These are phyloP conservation scores for Metacarcinus magister DNA, from an alignment of 2,888 invertebrate species.

Conservation along the genomic window DNA sequence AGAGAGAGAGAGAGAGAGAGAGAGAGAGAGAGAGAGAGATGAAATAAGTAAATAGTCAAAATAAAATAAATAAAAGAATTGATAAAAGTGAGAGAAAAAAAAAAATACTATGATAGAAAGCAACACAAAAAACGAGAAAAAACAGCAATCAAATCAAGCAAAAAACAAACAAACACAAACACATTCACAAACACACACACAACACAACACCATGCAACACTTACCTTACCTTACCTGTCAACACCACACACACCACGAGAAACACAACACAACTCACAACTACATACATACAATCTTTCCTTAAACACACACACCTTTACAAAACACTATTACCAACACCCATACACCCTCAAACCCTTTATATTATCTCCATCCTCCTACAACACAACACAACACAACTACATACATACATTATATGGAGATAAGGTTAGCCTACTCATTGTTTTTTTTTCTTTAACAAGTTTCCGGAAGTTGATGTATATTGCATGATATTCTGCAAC, in stretches of 20 bases:
- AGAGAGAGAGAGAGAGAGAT: too few relatives aligned
- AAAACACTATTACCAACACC: background rate
- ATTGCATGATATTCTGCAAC: too few relatives aligned
- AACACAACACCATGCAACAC: background rate
- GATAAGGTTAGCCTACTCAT: too few relatives aligned
- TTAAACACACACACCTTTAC: background rate
- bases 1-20: background rate
- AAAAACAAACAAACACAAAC: background rate
- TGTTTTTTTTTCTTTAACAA: too few relatives aligned
- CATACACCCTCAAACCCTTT: background rate
- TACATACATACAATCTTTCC: background rate
- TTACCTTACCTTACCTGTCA: background rate
- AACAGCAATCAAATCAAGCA: background rate
- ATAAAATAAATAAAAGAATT: background rate
- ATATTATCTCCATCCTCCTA: too few relatives aligned
- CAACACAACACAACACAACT: too few relatives aligned
- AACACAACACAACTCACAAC: background rate
- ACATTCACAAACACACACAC: background rate
- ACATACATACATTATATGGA: too few relatives aligned
- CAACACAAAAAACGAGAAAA: background rate
- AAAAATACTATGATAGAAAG: background rate
- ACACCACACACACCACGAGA: background rate
- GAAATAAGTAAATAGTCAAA: background rate
- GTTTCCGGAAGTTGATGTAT: too few relatives aligned
- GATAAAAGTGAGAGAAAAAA: background rate